Base-by-base conservation (phyloP, 2,888 invertebrate genomes). In the Formica aserva region DNA sequence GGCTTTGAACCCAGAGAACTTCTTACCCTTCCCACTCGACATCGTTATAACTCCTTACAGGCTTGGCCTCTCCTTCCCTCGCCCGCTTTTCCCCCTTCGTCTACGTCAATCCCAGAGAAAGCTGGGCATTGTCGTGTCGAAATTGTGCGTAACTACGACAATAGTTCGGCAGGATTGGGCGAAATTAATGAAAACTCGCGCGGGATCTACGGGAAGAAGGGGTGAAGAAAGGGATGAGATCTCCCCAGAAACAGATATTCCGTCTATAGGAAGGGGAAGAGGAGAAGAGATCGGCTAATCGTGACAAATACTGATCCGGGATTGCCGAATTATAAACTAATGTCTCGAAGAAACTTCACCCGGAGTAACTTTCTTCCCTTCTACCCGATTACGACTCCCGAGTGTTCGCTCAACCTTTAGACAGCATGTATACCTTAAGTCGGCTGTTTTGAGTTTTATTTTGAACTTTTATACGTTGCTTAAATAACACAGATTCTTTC, bases 281-380 rank as follows among this genome's bases (percentile, higher is more conserved):
- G 75, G 57, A 76, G 52, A 63, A 66, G 65, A 84, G 91, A 91
- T 93, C 92, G 93, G 92, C 93, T 94, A 94, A 94, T 94, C 94
- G 94, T 94, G 94, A 94, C 94, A 94, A 94, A 94, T 94, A 94
- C 94, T 93, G 94, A 94, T 94, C 93, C 93, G 83, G 92, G 93
- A 94, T 94, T 93, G 92, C 92, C 93, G 93, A 94, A 94, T 94
- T 94, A 94, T 94, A 94, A 94, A 94, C 94, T 94, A 94, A 94
- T 94, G 94, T 92, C 93, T 93, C 89, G 91, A 88, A 88, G 91
- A 92, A 93, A 93, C 92, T 94, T 93, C 85, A 74, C 87, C 77
- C 83, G 57, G 84, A 90, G 91, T 92, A 87, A 91, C 91, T 92
- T 91, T 91, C 89, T 91, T 86, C 88, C 89, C 90, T 88, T 92